Base-by-base conservation (phyloP, 2,797 vertebrate species). In the Psittacula derbiana region DNA sequence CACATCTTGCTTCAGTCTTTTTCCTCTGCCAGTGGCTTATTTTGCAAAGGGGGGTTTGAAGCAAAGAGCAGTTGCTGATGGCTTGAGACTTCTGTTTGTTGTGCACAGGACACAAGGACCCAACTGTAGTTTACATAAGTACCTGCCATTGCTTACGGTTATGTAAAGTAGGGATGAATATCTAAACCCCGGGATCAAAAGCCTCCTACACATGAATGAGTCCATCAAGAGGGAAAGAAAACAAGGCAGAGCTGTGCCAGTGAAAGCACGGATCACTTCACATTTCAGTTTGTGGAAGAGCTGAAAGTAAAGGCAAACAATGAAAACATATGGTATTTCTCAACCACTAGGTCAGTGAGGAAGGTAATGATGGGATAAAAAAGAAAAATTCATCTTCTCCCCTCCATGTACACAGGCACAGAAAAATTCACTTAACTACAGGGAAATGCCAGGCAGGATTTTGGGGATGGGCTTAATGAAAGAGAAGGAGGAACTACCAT, bases 191-290 rank as follows among this genome's bases (percentile, higher is more conserved):
- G 4, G 83, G 95, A 98, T 98, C 97, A 97, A 98, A 97, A 97
- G 95, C 95, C 90, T 97, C 87, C 95, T 96, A 92, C 95, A 96
- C 97, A 97, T 97, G 97, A 97, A 97, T 97, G 95, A 95, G 78
- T 73, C 93, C 2, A 6, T 96, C 96, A 95, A 94, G 70, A 55
- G 85, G 44, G 19, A 91, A 93, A 80, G 60, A 88, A 93, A 75
- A 93, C 93, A 94, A 74, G 82, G 88, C 69, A 79, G 71, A 91
- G 86, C 78, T 0, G 60, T 97, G 90, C 83, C 96, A 96, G 70
- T 90, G 91, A 95, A 89, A 93, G 95, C 96, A 98, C 0, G 94
- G 94, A 88, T 97, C 89, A 65, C 78, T 98, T 97, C 97, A 97
- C 95, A 96, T 96, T 94, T 83, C 55, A 53, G 25, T 97, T 97